Base-by-base conservation (phyloP, 2,888 invertebrate genomes). In the Agrilus mali region DNA sequence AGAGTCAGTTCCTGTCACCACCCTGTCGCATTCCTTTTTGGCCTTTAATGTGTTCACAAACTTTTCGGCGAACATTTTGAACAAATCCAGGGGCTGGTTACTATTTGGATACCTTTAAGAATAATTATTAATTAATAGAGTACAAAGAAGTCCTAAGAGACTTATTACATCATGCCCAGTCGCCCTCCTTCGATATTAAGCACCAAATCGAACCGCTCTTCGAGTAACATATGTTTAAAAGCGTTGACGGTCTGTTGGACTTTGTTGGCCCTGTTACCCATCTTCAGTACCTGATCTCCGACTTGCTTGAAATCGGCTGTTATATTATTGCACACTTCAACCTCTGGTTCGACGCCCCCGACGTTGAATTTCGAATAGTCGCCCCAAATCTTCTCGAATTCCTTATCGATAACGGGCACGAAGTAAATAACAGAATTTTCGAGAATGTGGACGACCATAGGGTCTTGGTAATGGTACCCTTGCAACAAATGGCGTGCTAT, bases 401-500 rank as follows among this genome's bases (percentile, higher is more conserved):
- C 69, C n/a, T 68, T 66, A 59, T 80, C 79, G 7, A 80, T 66
- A 2, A 72, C 72, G 0, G 92, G 92, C 52, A 90, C 74, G 52
- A 94, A 75, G 61, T 90, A 86, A 33, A 94, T 61, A 4, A 88
- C 84, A 1, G 82, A 72, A 50, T 78, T 79, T 40, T 82, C 69
- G 5, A 94, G 60, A 12, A 94, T 64, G 15, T 67, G 65, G 34
- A 71, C 61, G 48, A 86, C 78, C 1, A 72, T 61, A 0, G 80
- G 78, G 55, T 90, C 81, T 20, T 78, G 78, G 41, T 79, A 70
- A 36, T 71, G 67, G 59, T 82, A 77, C 0, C 86, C 90, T 41
- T 74, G 77, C 17, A 83, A 65, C 15, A 94, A 66, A 67, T 94
- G 93, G 0, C 87, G 75, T 0, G 86, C 85, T 53, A 95, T 72